phyloP scores from a whole-genome alignment of 2,797 vertebrate species.

The Eutrigla gurnardus region DNA sequence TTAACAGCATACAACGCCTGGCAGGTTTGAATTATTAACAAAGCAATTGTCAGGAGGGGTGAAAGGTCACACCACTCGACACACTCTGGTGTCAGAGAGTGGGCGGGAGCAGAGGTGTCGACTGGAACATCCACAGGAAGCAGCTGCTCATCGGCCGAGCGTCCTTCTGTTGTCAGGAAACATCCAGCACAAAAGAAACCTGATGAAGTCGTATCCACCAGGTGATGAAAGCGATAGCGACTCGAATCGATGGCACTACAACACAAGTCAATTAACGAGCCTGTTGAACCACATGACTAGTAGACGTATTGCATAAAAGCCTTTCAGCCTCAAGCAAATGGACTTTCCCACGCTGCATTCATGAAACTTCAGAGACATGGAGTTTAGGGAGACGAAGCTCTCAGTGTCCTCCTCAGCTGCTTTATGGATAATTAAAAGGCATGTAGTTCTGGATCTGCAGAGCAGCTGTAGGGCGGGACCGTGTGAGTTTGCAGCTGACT shows the following conservation, averaged over 20 bases:
- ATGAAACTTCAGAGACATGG: conserved; percentile 20
- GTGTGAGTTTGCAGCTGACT: conserved; percentile 57
- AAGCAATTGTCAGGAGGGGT: conserved; percentile 33
- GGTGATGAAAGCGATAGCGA: not conserved
- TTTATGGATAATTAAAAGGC: conserved; percentile 69
- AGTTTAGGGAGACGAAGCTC: conserved; percentile 35
- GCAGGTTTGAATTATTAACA: conserved; percentile 64
- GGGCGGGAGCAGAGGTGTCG: conserved; percentile 31
- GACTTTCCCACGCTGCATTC: conserved; percentile 54
- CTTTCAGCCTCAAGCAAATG: conserved; percentile 6
- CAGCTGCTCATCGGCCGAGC: conserved; percentile 63
- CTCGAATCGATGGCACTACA: rapidly evolving
- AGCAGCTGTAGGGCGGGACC: conserved; percentile 76
- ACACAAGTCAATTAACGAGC: not conserved
- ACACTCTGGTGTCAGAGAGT: conserved; percentile 27
- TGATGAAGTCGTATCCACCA: not conserved
- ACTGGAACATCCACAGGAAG: conserved; percentile 54
- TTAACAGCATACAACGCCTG: conserved; percentile 53
- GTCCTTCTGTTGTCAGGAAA: conserved; percentile 27
- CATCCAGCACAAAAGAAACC: not conserved
- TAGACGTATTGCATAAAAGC: not conserved
- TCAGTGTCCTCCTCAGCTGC: conserved; percentile 62
- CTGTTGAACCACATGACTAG: not conserved
- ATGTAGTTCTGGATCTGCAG: conserved; percentile 53
- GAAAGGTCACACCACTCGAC: conserved; percentile 38